phyloP scores from a whole-genome alignment of 1,140 invertebrate genomes.

The Meloidogyne floridensis region DNA sequence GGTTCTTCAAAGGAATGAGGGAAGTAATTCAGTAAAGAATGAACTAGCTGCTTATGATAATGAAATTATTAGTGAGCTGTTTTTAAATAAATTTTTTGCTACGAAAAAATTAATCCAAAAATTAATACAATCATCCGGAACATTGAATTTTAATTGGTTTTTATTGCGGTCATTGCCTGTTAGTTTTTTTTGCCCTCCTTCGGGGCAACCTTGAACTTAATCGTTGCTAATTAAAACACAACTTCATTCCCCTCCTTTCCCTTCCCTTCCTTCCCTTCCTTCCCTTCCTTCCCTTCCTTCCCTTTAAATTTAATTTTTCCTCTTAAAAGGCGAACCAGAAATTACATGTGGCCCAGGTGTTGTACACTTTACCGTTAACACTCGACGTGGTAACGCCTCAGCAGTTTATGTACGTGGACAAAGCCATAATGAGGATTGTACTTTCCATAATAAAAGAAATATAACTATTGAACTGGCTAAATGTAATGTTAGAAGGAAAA shows the following conservation, averaged over 20 bases:
- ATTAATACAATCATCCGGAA: conserved; percentile 9
- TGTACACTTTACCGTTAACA: conserved; percentile 55
- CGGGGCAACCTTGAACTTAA: conserved; percentile 19
- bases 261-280: neutral
- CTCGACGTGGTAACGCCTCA: conserved; percentile 49
- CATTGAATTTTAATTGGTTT: neutral
- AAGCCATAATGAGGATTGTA: conserved; percentile 53
- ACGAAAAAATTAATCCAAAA: neutral
- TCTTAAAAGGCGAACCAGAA: conserved; percentile 53
- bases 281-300: neutral
- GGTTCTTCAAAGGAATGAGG: neutral
- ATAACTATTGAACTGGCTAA: conserved; percentile 58
- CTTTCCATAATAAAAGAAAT: conserved; percentile 54
- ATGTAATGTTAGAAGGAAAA: conserved; percentile 60
- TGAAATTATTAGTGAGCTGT: conserved; percentile 26
- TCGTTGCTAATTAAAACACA: neutral
- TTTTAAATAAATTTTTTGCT: neutral
- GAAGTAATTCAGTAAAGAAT: neutral
- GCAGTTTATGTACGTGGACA: conserved; percentile 62
- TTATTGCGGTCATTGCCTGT: conserved; percentile 22
- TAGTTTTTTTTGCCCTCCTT: neutral
- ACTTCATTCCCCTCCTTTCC: neutral
- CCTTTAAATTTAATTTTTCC: neutral
- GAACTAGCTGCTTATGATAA: conserved; percentile 33
- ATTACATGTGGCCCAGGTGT: conserved; percentile 55